phyloP scores from a whole-genome alignment of 2,113 vertebrate genomes.

The Holacanthus passer region DNA sequence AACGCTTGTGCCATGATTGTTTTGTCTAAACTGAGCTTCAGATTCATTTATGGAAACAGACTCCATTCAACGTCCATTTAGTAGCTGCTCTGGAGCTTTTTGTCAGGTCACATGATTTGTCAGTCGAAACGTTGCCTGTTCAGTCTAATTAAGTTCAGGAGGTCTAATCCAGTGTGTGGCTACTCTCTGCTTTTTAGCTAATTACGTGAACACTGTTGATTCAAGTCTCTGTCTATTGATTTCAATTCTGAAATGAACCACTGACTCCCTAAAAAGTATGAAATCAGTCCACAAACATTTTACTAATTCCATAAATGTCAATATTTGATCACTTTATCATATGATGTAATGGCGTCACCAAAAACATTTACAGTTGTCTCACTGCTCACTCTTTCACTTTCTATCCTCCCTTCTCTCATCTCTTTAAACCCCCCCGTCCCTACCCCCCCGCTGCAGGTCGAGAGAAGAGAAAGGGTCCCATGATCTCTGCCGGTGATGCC shows the following conservation, averaged over 20 bases:
- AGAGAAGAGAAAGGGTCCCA: conserved; percentile 92
- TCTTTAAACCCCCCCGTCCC: not conserved
- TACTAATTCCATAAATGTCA: not conserved
- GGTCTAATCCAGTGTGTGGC: too few relatives aligned
- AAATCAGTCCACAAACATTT: too few relatives aligned
- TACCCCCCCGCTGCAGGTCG: conserved; percentile 83
- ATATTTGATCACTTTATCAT: not conserved
- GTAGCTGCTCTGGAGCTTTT: too few relatives aligned
- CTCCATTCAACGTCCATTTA: too few relatives aligned
- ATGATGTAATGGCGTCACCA: not conserved
- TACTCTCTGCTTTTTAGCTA: not conserved
- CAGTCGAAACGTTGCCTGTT: too few relatives aligned
- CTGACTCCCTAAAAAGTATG: not conserved
- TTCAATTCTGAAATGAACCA: not conserved
- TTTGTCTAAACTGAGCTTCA: not conserved
- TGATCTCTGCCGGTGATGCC: conserved; percentile 97
- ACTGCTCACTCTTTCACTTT: not conserved
- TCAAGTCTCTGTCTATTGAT: not conserved
- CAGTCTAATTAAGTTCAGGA: too few relatives aligned
- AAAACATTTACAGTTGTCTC: not conserved
- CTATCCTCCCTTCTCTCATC: not conserved
- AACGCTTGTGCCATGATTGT: too few relatives aligned
- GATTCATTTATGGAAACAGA: not conserved
- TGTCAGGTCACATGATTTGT: too few relatives aligned
- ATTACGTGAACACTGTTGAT: not conserved